Evolutionary conservation across 2,888 invertebrate genomes (phyloP), one percentile per base, ranked within the genome.

Genomic region (Catocala fraxini): DNA sequence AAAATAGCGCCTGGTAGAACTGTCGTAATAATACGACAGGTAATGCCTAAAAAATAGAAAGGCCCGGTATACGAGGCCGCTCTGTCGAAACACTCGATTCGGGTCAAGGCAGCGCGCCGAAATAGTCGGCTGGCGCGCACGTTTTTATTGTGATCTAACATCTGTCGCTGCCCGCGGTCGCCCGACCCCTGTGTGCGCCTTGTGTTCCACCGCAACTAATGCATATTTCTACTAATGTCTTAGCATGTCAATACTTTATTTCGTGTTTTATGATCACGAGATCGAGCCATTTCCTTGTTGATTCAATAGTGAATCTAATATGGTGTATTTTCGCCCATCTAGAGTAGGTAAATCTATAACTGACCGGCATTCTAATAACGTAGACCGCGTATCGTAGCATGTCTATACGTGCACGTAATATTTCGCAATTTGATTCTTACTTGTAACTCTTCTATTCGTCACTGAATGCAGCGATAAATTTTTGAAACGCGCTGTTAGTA

Each of bases 11-110:
- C 86, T 88, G 85, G 86, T 88, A 89, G 86, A 88, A 86, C 87
- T 90, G 91, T 92, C 90, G 93, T 93, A 92, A 93, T 93, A 92
- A 93, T 92, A 92, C 89, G 91, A 93, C 93, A 93, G 92, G 93
- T 93, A 93, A 93, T 93, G 89, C 92, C 92, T 93, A 94, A 94
- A 94, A 94, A 93, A 93, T 94, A 94, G 92, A 92, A 94, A 93
- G 94, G 94, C 93, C 93, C 91, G 92, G 92, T 91, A 92, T 91
- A 88, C 93, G 92, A 93, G 92, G 93, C 89, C 93, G 92, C 86
- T 92, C 90, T 93, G 93, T 91, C 88, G 93, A 93, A 93, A 93
- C 88, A 91, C 88, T 90, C 90, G 87, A 94, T 93, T 91, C 92
- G 82, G 93, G 93, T 94, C 93, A 94, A 94, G 93, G 93, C 93